phyloP scores from a whole-genome alignment of 2,888 invertebrate genomes.

The Euplexia lucipara region DNA sequence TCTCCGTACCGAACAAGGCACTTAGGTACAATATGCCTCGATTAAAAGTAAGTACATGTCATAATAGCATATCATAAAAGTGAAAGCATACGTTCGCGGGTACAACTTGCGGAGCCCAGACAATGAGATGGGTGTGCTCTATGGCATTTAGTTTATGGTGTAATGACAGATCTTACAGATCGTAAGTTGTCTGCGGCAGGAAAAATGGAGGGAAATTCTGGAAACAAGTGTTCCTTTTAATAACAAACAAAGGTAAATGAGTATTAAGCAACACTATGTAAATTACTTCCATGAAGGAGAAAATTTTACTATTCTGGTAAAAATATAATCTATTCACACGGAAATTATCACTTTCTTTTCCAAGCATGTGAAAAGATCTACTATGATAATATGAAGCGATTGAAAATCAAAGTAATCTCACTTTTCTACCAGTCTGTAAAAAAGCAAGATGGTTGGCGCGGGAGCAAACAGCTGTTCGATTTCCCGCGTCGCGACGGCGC shows the following conservation, averaged over 20 bases:
- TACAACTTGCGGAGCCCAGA: constrained; percentile 65
- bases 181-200: constrained; percentile 61
- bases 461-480: constrained; percentile 65
- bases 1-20: constrained; percentile 64
- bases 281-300: constrained; percentile 15
- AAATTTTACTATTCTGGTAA: constrained; percentile 6
- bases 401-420: constrained; percentile 52
- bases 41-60: constrained; percentile 68
- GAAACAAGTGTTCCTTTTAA: constrained; percentile 17
- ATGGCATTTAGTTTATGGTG: constrained; percentile 72
- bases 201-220: constrained; percentile 70
- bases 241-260: not conserved
- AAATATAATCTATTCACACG: constrained; percentile 47
- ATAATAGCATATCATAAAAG: constrained; percentile 67
- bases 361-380: constrained; percentile 55
- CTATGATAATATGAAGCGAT: constrained; percentile 25
- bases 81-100: constrained; percentile 64
- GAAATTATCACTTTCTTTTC: constrained; percentile 33
- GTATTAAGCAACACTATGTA: constrained; percentile 14
- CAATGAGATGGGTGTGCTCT: constrained; percentile 75
- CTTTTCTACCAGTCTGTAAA: constrained; percentile 57
- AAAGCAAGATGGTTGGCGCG: constrained; percentile 52
- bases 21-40: constrained; percentile 66
- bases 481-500: constrained; percentile 79
- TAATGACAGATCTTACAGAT: constrained; percentile 70